Conservation (phyloP, 92 coral and sea anemone genomes). For the Paramuricea clavata region DNA sequence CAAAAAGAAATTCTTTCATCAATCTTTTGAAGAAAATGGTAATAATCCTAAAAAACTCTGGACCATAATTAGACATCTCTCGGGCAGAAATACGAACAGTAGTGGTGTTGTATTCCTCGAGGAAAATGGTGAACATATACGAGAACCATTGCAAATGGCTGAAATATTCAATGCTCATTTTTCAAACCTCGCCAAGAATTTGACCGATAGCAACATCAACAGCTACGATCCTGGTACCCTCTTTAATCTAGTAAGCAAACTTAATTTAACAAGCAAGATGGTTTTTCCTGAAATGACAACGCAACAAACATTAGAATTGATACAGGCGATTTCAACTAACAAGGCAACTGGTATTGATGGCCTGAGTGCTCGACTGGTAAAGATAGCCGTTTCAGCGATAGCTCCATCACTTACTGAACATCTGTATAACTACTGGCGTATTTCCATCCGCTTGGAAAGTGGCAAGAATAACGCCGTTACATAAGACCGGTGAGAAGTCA, state of each 20-base stretch:
- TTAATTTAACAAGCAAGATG: background rate
- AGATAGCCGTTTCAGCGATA: constrained; percentile 3
- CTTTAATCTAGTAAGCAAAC: constrained; percentile 1
- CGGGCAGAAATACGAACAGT: background rate
- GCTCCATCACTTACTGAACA: constrained; percentile 27
- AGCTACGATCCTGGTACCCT: background rate
- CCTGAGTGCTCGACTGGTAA: constrained; percentile 3
- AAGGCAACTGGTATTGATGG: constrained; percentile 26
- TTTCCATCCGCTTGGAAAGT: constrained; percentile 23
- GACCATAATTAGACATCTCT: constrained; percentile 37
- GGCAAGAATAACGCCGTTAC: constrained; percentile 4
- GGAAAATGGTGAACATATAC: constrained; percentile 35
- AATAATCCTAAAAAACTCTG: constrained; percentile 36
- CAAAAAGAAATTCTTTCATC: constrained; percentile 27
- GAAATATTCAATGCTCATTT: background rate
- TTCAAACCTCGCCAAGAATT: background rate
- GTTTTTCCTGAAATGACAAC: background rate
- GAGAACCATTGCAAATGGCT: background rate
- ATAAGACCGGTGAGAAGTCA: background rate
- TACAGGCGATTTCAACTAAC: constrained; percentile 17
- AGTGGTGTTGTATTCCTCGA: constrained; percentile 6
- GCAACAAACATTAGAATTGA: background rate
- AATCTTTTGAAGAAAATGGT: constrained; percentile 19
- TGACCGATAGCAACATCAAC: background rate
- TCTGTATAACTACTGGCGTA: background rate